phyloP scores from a whole-genome alignment of 2,797 vertebrate genomes.

The Sebastes melanostomus region DNA sequence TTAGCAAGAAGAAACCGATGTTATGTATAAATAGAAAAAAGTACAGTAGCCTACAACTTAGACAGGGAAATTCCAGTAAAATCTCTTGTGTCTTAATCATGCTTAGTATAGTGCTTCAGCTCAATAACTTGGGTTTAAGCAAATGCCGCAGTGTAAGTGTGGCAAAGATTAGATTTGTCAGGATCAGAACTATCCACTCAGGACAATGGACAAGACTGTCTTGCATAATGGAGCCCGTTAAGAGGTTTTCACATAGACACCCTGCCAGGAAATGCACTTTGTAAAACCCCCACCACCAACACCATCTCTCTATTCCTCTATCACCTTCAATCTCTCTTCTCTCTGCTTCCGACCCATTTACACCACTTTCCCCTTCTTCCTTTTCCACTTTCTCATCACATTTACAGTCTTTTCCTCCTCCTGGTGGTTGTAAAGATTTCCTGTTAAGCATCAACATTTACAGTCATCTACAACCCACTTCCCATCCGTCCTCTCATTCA shows the following conservation, averaged over 20 bases:
- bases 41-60: not conserved
- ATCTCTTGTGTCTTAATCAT: slow-evolving; percentile 9
- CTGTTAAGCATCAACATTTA: not conserved
- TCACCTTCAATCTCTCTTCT: not conserved
- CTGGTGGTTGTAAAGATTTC: not conserved
- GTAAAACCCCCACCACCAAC: slow-evolving; percentile 2
- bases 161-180: slow-evolving; percentile 48
- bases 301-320: not conserved
- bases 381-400: not conserved
- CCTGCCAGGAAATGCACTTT: slow-evolving; percentile 65
- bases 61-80: slow-evolving; percentile 4
- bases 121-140: slow-evolving; percentile 28
- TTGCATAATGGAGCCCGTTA: slow-evolving; percentile 63
- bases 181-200: slow-evolving; percentile 42
- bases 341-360: not conserved
- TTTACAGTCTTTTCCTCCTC: not conserved
- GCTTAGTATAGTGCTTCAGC: slow-evolving; percentile 8
- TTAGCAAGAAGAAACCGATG: not conserved
- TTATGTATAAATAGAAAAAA: not conserved
- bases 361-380: not conserved
- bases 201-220: slow-evolving; percentile 39
- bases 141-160: slow-evolving; percentile 30
- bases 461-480: not conserved
- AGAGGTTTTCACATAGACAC: slow-evolving; percentile 56
- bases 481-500: not conserved